These are phyloP conservation scores for Troides helena DNA, from an alignment of 2,888 invertebrate species.

Conservation along the genomic window DNA sequence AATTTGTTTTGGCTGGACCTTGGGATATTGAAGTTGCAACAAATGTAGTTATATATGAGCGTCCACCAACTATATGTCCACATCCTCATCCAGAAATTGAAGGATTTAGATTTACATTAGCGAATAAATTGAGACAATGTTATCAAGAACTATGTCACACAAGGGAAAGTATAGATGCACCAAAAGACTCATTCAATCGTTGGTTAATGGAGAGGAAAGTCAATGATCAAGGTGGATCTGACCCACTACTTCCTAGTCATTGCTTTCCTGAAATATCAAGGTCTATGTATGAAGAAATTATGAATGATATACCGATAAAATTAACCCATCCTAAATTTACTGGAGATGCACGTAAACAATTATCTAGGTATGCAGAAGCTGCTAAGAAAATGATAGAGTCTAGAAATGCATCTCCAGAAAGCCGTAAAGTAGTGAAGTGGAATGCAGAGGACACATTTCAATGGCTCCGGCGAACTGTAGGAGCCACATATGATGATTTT, in stretches of 20 bases:
- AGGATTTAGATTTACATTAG: constrained; percentile 89
- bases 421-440: constrained; percentile 98
- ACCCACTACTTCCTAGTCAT: constrained; percentile 94
- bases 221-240: constrained; percentile 90
- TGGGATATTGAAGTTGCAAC: constrained; percentile 97
- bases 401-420: constrained; percentile 94
- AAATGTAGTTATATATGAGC: constrained; percentile 93
- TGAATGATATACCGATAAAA: constrained; percentile 98
- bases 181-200: constrained; percentile 96
- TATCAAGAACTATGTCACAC: constrained; percentile 97
- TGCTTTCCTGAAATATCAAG: constrained; percentile 95
- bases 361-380: constrained; percentile 96
- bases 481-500: constrained; percentile 96
- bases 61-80: constrained; percentile 90
- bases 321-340: constrained; percentile 97
- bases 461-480: constrained; percentile 95
- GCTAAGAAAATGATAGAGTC: constrained; percentile 98
- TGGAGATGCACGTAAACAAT: constrained; percentile 96
- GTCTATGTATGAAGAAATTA: constrained; percentile 97
- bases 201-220: constrained; percentile 98
- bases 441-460: constrained; percentile 98
- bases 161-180: constrained; percentile 95
- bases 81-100: constrained; percentile 98
- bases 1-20: constrained; percentile 92
- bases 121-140: constrained; percentile 91